These are phyloP conservation scores for Lumbricus terrestris DNA, from an alignment of 2,888 invertebrate genomes.

Conservation along the genomic window DNA sequence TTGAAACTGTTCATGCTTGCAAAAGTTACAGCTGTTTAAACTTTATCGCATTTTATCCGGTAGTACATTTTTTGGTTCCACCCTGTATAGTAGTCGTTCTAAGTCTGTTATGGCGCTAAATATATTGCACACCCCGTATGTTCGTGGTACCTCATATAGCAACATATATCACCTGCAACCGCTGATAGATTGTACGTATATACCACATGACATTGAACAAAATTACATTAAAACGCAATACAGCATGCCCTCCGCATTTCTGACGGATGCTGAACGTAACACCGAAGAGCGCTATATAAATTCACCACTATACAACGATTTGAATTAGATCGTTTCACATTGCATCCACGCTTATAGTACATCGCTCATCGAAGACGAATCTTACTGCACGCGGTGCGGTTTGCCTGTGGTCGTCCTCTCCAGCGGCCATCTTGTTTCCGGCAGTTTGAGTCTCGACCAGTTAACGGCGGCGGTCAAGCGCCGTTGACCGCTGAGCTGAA, in stretches of 20 bases:
- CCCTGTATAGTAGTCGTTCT: too few species aligned
- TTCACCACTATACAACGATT: neutral
- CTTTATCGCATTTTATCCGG: too few species aligned
- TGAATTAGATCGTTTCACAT: neutral
- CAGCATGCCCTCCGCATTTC: neutral
- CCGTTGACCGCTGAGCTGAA: neutral
- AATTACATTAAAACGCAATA: neutral
- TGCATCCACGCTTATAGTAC: neutral
- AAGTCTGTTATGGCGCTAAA: neutral
- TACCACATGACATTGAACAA: neutral
- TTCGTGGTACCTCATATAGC: neutral
- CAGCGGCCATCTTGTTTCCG: neutral
- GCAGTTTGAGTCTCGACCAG: neutral
- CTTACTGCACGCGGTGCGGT: constrained; percentile 3
- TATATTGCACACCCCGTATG: neutral
- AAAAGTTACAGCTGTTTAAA: too few species aligned
- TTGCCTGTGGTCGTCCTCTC: neutral
- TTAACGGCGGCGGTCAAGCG: neutral
- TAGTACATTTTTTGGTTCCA: too few species aligned
- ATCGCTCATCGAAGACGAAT: neutral
- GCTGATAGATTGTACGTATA: too few species aligned
- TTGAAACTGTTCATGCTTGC: too few species aligned
- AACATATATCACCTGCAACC: neutral
- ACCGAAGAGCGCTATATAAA: neutral
- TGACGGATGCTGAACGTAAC: neutral